Conservation (phyloP, 2,797 vertebrate species). For the Anguilla pacifica region DNA sequence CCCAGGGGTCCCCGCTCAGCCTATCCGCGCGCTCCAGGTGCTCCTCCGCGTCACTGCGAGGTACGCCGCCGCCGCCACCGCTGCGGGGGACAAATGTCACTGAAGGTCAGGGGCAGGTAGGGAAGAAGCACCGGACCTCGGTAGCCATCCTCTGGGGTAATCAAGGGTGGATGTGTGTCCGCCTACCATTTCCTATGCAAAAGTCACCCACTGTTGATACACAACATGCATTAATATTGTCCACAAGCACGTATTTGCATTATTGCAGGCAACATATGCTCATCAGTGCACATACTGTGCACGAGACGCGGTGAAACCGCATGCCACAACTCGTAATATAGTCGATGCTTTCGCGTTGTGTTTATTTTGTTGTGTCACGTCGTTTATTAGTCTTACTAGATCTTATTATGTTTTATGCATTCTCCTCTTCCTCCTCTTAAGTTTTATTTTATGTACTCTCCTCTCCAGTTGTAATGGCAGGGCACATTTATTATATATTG, state of each 20-base stretch:
- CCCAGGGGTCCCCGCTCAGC: conserved; percentile 56
- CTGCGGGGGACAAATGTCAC: conserved; percentile 40
- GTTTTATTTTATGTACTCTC: conserved; percentile 20
- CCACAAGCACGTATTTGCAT: not conserved
- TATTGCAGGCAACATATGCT: not conserved
- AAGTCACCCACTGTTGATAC: not conserved
- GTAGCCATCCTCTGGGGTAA: conserved; percentile 46
- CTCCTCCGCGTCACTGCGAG: conserved; percentile 63
- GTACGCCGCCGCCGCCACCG: conserved; percentile 59
- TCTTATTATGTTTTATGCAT: conserved; percentile 17
- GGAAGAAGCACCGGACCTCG: conserved; percentile 62
- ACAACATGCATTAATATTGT: not conserved
- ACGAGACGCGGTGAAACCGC: not conserved
- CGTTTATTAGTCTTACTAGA: not conserved
- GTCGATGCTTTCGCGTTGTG: not conserved
- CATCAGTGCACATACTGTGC: not conserved
- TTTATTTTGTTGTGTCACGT: not conserved
- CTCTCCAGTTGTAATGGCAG: not conserved
- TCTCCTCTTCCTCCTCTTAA: conserved; percentile 3
- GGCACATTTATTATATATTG: conserved; percentile 14
- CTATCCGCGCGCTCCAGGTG: conserved; percentile 63
- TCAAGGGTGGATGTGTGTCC: conserved; percentile 38
- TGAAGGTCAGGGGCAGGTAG: conserved; percentile 36
- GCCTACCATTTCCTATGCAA: no score
- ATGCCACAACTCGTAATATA: not conserved